Base-by-base conservation (phyloP, 2,797 vertebrate genomes). In the Acanthurus leucopareius region DNA sequence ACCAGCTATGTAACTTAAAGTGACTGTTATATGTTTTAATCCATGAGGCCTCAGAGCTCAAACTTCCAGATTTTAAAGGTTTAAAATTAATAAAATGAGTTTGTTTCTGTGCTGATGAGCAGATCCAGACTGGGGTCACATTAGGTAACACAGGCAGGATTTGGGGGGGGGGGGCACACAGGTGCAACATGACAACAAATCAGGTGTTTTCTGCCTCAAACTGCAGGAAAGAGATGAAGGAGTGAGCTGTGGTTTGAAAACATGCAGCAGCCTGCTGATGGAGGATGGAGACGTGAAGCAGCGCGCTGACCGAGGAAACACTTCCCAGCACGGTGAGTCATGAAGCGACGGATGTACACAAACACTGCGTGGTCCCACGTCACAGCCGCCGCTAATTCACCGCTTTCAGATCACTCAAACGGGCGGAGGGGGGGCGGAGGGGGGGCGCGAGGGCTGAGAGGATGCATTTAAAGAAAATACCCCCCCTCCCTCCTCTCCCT, bases 301-400 rank as follows among this genome's bases (percentile, higher is more conserved):
- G 38, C 67, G 72, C 68, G 75, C 72, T 68, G 77, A 57, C 69
- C 25, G 47, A 57, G 59, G 6, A 67, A 73, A 73, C 82, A 64
- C 59, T 79, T 45, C 59, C 67, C 42, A 58, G 70, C 82, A 60
- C 45, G 60, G 10, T 75, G 80, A 87, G 79, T 82, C 74, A 88
- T 64, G 64, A 81, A 69, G 70, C 51, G 28, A 54, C 35, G 28
- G 74, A 81, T 76, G 87, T 69, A 79, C 82, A 86, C 74, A 84
- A 85, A 87, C 86, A 6, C 64, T 28, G 73, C 49, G 53, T 54
- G 82, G 44, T 5, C 68, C 72, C 57, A 65, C 80, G 74, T 85
- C 88, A 84, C 85, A 17, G 38, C 28, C 19, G 28, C 57, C 38
- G 14, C 68, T 42, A 44, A 84, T 51, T 81, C 75, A 65, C 70